These are phyloP conservation scores for Mactra quadrangularis DNA, from an alignment of 1,140 invertebrate genomes.

Conservation along the genomic window DNA sequence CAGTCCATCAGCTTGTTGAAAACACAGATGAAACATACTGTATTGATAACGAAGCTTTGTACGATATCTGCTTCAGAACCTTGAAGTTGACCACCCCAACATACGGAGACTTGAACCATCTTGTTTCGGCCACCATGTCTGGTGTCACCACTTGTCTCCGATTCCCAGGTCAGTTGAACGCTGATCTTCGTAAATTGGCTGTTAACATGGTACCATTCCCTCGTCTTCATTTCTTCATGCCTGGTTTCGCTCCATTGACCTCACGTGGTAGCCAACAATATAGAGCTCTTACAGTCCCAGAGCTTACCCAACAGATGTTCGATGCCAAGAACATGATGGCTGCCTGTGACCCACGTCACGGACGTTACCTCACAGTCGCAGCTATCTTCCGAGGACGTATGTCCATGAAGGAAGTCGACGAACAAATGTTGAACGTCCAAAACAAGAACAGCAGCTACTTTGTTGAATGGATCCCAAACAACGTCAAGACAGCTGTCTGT, in stretches of 20 bases:
- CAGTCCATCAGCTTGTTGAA: slow-evolving; percentile 89
- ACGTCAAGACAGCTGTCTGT: slow-evolving; percentile 95
- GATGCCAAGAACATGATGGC: slow-evolving; percentile 91
- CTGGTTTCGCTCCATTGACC: slow-evolving; percentile 90
- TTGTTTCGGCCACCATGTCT: slow-evolving; percentile 88
- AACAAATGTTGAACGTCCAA: slow-evolving; percentile 82
- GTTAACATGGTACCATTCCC: slow-evolving; percentile 91
- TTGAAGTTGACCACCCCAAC: slow-evolving; percentile 89
- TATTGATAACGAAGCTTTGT: slow-evolving; percentile 92
- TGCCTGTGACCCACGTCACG: slow-evolving; percentile 89
- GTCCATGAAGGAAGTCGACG: slow-evolving; percentile 85
- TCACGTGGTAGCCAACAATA: slow-evolving; percentile 85
- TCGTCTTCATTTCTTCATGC: slow-evolving; percentile 92
- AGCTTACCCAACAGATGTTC: slow-evolving; percentile 88
- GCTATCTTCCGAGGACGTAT: slow-evolving; percentile 93
- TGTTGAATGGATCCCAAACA: slow-evolving; percentile 97
- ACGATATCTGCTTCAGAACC: slow-evolving; percentile 91
- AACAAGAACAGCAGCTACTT: slow-evolving; percentile 89
- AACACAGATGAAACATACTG: slow-evolving; percentile 92
- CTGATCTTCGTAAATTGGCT: slow-evolving; percentile 92
- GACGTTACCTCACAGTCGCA: slow-evolving; percentile 89
- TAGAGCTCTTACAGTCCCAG: slow-evolving; percentile 85
- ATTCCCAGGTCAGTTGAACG: slow-evolving; percentile 93
- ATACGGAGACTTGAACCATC: slow-evolving; percentile 87
- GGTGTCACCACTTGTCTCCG: slow-evolving; percentile 92